Conservation (phyloP, 2,888 invertebrate genomes). For the Drepanosiphum platanoidis region DNA sequence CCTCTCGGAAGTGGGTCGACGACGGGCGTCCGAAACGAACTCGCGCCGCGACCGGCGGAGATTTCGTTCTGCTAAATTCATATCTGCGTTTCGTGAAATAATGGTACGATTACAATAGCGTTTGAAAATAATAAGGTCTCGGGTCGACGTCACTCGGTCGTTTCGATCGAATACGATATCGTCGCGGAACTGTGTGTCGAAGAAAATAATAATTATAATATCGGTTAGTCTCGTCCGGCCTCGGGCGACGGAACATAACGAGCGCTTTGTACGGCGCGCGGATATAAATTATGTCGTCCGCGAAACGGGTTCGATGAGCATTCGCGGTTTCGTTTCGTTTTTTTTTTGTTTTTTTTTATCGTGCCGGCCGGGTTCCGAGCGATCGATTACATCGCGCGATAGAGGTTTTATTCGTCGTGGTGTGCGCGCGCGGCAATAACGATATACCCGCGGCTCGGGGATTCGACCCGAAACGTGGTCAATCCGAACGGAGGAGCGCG, state of each 20-base stretch:
- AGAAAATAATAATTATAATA: too few relatives aligned
- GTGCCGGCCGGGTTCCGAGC: not conserved
- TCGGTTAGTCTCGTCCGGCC: too few relatives aligned
- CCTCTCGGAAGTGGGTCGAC: too few relatives aligned
- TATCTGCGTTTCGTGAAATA: too few relatives aligned
- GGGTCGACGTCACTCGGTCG: not conserved
- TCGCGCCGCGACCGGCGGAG: too few relatives aligned
- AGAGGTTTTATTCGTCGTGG: not conserved
- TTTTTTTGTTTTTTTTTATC: not conserved
- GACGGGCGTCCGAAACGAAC: too few relatives aligned
- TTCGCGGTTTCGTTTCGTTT: not conserved
- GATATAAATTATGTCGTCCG: not conserved
- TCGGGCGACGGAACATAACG: too few relatives aligned
- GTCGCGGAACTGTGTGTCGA: not conserved
- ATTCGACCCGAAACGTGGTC: not conserved
- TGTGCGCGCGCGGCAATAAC: not conserved
- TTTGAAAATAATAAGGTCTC: not conserved
- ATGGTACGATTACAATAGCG: too few relatives aligned
- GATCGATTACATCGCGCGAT: not conserved
- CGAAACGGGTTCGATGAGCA: not conserved
- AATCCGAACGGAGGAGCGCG: too few relatives aligned
- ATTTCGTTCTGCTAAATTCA: too few relatives aligned
- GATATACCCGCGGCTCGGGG: not conserved
- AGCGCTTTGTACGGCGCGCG: not conserved
- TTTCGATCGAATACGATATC: not conserved